Base-by-base conservation (phyloP, 2,113 vertebrate species). In the Labeo rohita region DNA sequence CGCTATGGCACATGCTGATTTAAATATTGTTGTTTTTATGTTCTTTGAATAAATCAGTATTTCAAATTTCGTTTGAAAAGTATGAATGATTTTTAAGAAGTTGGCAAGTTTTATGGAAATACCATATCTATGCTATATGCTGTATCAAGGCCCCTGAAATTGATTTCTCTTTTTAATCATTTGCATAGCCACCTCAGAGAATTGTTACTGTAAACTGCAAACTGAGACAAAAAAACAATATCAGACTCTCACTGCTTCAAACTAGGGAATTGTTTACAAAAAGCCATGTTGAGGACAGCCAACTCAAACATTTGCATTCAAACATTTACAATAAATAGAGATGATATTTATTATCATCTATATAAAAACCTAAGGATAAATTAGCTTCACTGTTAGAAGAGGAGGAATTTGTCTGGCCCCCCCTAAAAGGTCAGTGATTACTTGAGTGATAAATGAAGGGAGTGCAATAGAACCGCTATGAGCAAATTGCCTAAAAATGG, bases 401-500 rank as follows among this genome's bases (percentile, higher is more conserved):
- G 13, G n/a, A 77, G 16, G 49, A 77, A 54, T 77, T 1, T 34
- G 54, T 34, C 23, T 1, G 8, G 36, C 23, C n/a, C n/a, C 13
- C 49, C 75, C 23, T 43, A 21, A 80, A 79, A 80, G 77, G 77
- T 61, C 36, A 45, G 34, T 80, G 54, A 80, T 80, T 80, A 61
- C 77, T 80, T 43, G 77, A 45, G 21, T n/a, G 56, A 80, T 59
- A 34, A 56, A 80, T 79, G 50, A 28, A 79, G 34, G 28, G 4
- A 18, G 50, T 28, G n/a, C 34, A 61, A 54, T 11, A 10, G 36
- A 80, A 63, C 3, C 36, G 61, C 39, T 63, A 23, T 80, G 77
- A 61, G 18, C 36, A 80, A 80, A 80, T 9, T 80, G 78, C 36
- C 56, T 80, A 80, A 80, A 80, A 61, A 80, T 54, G 36, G 36